A percentile compares a stretch with the other conserved stretches of the same genome.
Conservation (phyloP, 2,113 vertebrate genomes). For the Cygnus buccinator region DNA sequence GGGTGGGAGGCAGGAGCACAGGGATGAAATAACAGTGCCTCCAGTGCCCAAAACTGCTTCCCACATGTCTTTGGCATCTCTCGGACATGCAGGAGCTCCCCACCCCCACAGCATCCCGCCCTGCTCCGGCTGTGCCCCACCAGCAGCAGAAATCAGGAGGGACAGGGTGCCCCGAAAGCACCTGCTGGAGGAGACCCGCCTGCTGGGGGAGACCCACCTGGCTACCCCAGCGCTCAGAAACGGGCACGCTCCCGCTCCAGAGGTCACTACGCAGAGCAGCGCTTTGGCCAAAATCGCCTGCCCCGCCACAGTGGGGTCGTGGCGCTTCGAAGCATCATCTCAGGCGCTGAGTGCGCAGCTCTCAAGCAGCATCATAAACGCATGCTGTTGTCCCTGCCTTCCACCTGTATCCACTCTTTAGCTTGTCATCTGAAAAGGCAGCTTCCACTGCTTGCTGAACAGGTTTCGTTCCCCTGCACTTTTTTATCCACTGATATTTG, state of each 20-base stretch:
- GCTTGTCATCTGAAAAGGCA: not conserved
- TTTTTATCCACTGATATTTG: not conserved
- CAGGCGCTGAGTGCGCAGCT: not conserved
- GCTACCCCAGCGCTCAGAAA: fast-evolving
- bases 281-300: not conserved
- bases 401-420: not conserved
- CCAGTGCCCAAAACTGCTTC: too few relatives aligned
- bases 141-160: not conserved
- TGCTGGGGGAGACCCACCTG: not conserved
- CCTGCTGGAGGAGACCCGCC: not conserved
- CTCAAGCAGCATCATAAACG: too few relatives aligned
- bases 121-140: fast-evolving
- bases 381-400: not conserved
- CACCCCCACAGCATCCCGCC: fast-evolving
- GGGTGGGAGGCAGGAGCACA: too few relatives aligned
- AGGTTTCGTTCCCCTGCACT: not conserved
- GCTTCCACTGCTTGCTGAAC: not conserved
- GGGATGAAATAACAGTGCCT: too few relatives aligned
- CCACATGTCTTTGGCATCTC: too few relatives aligned
- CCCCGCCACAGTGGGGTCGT: not conserved
- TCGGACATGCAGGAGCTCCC: not conserved
- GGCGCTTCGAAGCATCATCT: not conserved
- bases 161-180: fast-evolving
- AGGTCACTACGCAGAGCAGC: not conserved
- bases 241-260: fast-evolving